phyloP scores from a whole-genome alignment of 64 coral and sea anemone species.

The Montipora efflorescens region DNA sequence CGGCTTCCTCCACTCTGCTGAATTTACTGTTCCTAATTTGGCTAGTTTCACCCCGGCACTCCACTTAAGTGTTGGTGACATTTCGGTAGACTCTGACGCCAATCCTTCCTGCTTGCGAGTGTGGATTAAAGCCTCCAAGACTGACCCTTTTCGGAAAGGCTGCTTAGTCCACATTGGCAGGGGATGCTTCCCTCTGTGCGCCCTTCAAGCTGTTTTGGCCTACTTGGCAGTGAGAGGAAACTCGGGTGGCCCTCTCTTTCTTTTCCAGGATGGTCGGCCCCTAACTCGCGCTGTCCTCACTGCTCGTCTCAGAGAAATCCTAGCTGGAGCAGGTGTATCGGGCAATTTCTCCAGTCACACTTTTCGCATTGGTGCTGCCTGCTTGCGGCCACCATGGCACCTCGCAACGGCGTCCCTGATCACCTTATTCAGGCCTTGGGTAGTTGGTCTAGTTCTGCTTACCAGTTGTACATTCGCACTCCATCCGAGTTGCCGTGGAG shows the following conservation, averaged over 20 bases:
- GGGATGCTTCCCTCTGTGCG: not conserved
- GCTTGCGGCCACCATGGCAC: too few species aligned
- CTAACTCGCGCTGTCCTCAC: not conserved
- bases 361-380: too few species aligned
- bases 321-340: not conserved
- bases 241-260: slow-evolving; percentile 18
- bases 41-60: not conserved
- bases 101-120: slow-evolving; percentile 6
- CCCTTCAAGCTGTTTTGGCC: not conserved
- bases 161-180: not conserved
- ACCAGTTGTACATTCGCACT: not conserved
- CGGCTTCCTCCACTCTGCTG: too few species aligned
- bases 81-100: slow-evolving; percentile 7
- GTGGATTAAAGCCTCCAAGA: slow-evolving; percentile 33
- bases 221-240: slow-evolving; percentile 5
- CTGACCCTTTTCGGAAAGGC: slow-evolving; percentile 26
- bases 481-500: too few species aligned
- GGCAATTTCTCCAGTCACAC: not conserved
- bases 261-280: not conserved
- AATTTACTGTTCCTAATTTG: not conserved
- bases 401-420: too few species aligned
- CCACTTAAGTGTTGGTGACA: not conserved
- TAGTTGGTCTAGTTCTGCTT: too few species aligned
- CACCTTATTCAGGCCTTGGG: slow-evolving; percentile 14
- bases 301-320: not conserved